Evolutionary conservation across 2,113 vertebrate species (phyloP).

Genomic region (Cynopterus brachyotis): DNA sequence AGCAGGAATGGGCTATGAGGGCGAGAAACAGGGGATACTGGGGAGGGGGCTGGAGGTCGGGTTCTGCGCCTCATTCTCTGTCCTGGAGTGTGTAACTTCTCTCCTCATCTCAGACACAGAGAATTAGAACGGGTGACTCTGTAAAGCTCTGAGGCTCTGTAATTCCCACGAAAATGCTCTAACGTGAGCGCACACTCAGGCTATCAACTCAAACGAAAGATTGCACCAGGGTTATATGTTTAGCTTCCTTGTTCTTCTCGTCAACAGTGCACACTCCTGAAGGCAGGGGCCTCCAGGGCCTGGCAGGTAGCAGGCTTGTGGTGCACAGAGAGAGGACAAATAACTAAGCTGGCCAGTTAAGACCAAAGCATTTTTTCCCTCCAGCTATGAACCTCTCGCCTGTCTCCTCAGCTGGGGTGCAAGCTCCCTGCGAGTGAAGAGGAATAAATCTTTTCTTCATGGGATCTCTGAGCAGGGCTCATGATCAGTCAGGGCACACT

Average conservation of each 20-base stretch:
- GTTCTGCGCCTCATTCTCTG: rapidly evolving
- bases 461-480: background rate
- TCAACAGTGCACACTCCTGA: rapidly evolving
- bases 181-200: background rate
- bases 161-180: background rate
- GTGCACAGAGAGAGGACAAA: too few species aligned
- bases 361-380: background rate
- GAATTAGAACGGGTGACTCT: background rate
- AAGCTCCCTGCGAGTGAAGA: background rate
- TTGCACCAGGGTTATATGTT: background rate
- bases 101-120: background rate
- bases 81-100: background rate
- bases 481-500: background rate
- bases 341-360: too few species aligned
- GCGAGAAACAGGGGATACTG: rapidly evolving
- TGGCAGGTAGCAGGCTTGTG: background rate
- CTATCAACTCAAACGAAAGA: background rate
- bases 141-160: background rate
- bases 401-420: background rate
- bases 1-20: rapidly evolving
- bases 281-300: background rate
- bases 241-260: background rate
- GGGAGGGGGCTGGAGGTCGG: background rate
- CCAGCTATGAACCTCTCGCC: background rate
- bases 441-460: background rate